Evolutionary conservation across 2,888 invertebrate species (phyloP).

Genomic region (Pollenia amentaria): DNA sequence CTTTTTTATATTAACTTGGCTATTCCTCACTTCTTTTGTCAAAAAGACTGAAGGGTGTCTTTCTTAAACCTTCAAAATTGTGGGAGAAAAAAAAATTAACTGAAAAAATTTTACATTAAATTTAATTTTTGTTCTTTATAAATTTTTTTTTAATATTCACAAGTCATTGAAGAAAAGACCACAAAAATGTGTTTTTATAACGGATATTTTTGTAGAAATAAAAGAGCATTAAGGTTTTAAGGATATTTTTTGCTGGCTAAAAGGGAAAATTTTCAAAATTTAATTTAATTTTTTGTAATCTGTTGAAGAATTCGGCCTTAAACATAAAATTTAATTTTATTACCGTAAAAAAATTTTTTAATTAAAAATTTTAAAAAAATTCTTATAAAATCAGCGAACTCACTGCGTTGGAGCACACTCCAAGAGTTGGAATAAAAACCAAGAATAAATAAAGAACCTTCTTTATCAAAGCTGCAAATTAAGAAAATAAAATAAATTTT

Average conservation of each 20-base stretch:
- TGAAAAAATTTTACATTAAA: conserved; percentile 57
- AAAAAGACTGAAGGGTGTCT: conserved; percentile 55
- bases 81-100: not conserved
- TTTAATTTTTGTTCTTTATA: conserved; percentile 52
- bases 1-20: conserved; percentile 5
- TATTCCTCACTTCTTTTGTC: conserved; percentile 1
- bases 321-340: conserved; percentile 63
- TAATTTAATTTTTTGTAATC: conserved; percentile 47
- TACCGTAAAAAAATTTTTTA: conserved; percentile 52
- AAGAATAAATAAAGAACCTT: not conserved
- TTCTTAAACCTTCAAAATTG: conserved; percentile 31
- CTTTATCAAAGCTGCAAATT: no score
- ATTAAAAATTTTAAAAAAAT: conserved; percentile 33
- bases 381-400: conserved; percentile 31
- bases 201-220: conserved; percentile 52
- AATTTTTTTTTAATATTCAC: conserved; percentile 58
- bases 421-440: not conserved
- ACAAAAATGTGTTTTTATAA: conserved; percentile 64
- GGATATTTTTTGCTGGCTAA: conserved; percentile 16
- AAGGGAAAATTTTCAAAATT: conserved; percentile 39
- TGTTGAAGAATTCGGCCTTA: conserved; percentile 43
- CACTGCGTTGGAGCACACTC: no score
- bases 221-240: conserved; percentile 51
- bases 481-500: no score
- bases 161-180: conserved; percentile 67